Conservation (phyloP, 2,888 invertebrate genomes). For the Rhopalosiphum nymphaeae region DNA sequence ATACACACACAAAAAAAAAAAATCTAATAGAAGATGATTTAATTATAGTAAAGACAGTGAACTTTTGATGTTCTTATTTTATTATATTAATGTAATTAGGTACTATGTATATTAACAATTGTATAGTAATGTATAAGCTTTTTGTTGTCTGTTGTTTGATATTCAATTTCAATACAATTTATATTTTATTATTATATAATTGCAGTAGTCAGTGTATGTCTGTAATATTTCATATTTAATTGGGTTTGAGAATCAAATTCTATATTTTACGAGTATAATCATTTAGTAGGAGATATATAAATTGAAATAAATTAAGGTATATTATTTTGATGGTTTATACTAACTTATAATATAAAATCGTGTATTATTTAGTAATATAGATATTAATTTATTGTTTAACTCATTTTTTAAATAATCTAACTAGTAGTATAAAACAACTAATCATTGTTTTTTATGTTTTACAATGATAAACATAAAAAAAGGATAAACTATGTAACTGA, state of each 20-base stretch:
- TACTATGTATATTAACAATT: neutral
- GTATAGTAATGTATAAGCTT: neutral
- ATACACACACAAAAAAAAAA: neutral
- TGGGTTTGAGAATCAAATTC: neutral
- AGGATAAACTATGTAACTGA: neutral
- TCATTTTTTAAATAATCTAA: neutral
- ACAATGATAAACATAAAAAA: neutral
- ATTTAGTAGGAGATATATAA: neutral
- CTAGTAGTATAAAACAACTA: neutral
- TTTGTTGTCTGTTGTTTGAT: neutral
- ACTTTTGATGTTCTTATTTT: neutral
- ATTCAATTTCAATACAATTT: neutral
- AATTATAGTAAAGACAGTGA: neutral
- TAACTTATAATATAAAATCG: neutral
- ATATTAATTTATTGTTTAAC: neutral
- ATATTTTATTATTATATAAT: neutral
- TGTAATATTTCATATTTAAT: neutral
- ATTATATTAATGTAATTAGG: neutral
- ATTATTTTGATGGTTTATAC: neutral
- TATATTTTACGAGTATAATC: neutral
- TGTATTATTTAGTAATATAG: too few relatives aligned
- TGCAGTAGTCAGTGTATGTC: neutral
- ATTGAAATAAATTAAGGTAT: neutral
- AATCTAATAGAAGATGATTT: neutral
- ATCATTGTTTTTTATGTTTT: neutral